Base-by-base conservation (phyloP, 2,113 vertebrate species). In the Callithrix jacchus region DNA sequence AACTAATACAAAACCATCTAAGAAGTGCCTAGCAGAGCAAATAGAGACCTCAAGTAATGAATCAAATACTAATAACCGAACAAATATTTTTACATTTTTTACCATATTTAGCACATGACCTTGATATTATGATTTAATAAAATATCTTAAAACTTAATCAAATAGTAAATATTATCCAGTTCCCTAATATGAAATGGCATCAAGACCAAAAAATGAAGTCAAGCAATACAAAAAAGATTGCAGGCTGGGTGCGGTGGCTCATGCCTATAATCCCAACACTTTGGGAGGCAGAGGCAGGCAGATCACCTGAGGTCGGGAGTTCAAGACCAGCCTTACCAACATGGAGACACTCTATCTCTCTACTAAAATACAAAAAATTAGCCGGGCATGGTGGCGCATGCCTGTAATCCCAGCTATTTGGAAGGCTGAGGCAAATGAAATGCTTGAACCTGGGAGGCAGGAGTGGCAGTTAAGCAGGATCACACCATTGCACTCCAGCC, bases 51-150 rank as follows among this genome's bases (percentile, higher is more conserved):
- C 49, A 61, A 79, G 18, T 18, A 54, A 83, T 49, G 1, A 84
- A 77, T n/a, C 30, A 54, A 56, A 68, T 40, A 95, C 27, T 56
- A 87, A 17, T 56, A 61, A 87, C 0, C 47, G 35, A 70, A 52
- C 45, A 93, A 87, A 13, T n/a, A 42, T 13, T 89, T 56, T 80
- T 35, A 42, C 54, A 87, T 13, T 91, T 82, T n/a, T 52, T 7
- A 94, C 20, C 4, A 74, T 54, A 87, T 85, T 77, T 77, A 74
- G 25, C 45, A 35, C 2, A 88, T 52, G 23, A 85, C 32, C 52
- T 52, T 56, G 70, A 94, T 35, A 94, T 0, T 92, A 93, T 87
- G 52, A 93, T 61, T 82, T 91, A 87, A 80, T 23, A 93, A 89
- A 93, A 82, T 35, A 42, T 45, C 56, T 77, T 66, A 40, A 71